Conservation (phyloP, 2,113 vertebrate genomes). For the Carassius carassius region DNA sequence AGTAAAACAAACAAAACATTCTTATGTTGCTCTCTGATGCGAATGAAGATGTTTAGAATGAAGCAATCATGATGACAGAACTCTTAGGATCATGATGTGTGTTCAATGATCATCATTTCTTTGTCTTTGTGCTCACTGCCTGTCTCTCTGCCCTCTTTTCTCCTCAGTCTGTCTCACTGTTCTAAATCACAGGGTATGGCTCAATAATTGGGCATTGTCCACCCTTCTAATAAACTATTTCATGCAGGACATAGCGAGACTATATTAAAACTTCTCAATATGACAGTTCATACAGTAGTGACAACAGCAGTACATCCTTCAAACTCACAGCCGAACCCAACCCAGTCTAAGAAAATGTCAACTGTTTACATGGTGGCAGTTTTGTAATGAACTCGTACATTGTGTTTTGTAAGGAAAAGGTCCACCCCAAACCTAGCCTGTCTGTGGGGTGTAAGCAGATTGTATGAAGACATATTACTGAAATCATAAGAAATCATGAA, state of each 20-base stretch:
- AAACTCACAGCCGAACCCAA: neutral
- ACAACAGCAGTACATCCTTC: neutral
- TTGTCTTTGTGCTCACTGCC: neutral
- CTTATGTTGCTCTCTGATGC: neutral
- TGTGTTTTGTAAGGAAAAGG: neutral
- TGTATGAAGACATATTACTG: neutral
- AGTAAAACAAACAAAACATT: constrained; percentile 25
- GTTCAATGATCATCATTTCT: constrained; percentile 26
- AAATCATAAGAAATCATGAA: neutral
- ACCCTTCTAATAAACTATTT: neutral
- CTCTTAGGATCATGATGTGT: neutral
- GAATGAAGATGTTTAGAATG: too few species aligned
- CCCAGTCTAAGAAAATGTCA: neutral
- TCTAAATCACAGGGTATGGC: neutral
- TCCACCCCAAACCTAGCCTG: neutral
- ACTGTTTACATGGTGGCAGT: neutral
- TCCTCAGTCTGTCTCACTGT: neutral
- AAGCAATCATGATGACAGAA: neutral
- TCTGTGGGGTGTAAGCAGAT: neutral
- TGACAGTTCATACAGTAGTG: neutral
- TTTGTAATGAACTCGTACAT: neutral
- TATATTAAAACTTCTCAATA: neutral
- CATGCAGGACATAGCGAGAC: neutral
- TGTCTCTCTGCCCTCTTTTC: neutral
- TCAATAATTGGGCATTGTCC: constrained; percentile 1